Percentiles rank a stretch among this genome's conserved stretches.
Evolutionary conservation across 2,888 invertebrate species (phyloP).

Genomic region (Zaprionus lineosus): DNA sequence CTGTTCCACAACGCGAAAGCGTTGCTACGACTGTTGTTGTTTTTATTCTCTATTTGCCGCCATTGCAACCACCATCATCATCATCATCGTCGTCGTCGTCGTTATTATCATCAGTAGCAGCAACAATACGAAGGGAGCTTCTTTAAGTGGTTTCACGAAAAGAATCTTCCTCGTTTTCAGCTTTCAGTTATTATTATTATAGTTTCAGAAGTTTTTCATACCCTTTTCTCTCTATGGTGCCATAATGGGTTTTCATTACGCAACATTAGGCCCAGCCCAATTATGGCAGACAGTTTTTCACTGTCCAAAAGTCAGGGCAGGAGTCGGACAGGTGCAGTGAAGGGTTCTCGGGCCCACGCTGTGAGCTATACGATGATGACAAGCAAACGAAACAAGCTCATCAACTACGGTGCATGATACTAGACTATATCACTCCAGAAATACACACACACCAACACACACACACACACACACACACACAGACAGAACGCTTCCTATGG

Average conservation of each 20-base stretch:
- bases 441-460: no score
- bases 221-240: slow-evolving; percentile 41
- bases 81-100: slow-evolving; percentile 28
- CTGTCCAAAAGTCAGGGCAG: slow-evolving; percentile 40
- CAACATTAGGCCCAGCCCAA: slow-evolving; percentile 71
- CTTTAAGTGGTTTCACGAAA: slow-evolving; percentile 28
- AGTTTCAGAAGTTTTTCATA: slow-evolving; percentile 30
- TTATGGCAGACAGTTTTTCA: slow-evolving; percentile 65
- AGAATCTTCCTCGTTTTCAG: slow-evolving; percentile 42
- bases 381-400: slow-evolving; percentile 33
- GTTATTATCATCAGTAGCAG: slow-evolving; percentile 24
- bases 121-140: slow-evolving; percentile 27
- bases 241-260: slow-evolving; percentile 74
- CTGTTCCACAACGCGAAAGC: slow-evolving; percentile 52
- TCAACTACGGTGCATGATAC: not conserved
- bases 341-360: slow-evolving; percentile 49
- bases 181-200: slow-evolving; percentile 57
- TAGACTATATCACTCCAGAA: no score
- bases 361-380: slow-evolving; percentile 25
- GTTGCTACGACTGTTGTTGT: slow-evolving; percentile 55
- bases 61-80: slow-evolving; percentile 37
- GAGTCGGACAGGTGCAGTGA: slow-evolving; percentile 46
- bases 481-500: no score
- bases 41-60: slow-evolving; percentile 33
- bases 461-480: no score